phyloP scores from a whole-genome alignment of 2,113 vertebrate genomes.

The Crotalus horridus region DNA sequence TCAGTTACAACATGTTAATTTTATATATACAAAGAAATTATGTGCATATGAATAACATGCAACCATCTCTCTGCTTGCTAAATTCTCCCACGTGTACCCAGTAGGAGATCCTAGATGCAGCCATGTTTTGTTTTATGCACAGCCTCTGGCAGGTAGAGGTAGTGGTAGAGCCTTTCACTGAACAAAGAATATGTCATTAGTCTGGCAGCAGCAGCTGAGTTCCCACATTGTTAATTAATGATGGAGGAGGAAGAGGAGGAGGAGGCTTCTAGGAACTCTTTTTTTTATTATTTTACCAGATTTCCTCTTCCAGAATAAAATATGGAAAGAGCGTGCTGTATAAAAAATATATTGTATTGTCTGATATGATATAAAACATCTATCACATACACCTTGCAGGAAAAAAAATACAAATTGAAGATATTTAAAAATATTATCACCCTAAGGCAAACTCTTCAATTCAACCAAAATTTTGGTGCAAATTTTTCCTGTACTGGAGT shows the following conservation, averaged over 20 bases:
- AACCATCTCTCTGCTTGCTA: background rate
- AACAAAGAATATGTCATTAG: background rate
- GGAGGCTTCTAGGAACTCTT: background rate
- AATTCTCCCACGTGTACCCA: background rate
- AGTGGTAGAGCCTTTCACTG: background rate
- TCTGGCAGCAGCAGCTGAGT: background rate
- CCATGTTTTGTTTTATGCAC: background rate
- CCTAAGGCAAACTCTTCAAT: background rate
- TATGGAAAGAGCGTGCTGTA: background rate
- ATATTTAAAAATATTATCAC: background rate
- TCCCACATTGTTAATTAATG: background rate
- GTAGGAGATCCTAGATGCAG: background rate
- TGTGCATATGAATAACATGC: background rate
- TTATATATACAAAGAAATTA: background rate
- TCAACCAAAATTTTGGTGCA: constrained; percentile 1
- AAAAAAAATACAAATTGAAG: background rate
- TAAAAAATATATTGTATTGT: background rate
- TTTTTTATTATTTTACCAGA: background rate
- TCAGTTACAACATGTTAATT: background rate
- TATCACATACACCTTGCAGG: background rate
- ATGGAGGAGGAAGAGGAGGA: background rate
- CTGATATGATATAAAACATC: background rate
- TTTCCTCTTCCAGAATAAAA: background rate
- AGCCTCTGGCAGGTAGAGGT: background rate
- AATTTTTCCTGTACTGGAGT: background rate